phyloP scores from a whole-genome alignment of 2,888 invertebrate genomes.

The Entomobrya multifasciata region DNA sequence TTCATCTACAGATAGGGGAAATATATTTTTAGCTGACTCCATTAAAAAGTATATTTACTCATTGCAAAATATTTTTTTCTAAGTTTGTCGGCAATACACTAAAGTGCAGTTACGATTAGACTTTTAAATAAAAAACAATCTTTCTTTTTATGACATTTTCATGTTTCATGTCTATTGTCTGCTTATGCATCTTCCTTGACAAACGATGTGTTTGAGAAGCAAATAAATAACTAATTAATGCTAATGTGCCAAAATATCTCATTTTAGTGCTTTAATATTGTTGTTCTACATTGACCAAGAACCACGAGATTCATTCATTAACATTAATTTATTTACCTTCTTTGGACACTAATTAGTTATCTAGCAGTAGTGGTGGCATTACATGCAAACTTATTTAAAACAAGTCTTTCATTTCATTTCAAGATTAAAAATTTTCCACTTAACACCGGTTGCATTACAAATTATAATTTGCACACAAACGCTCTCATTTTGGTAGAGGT shows the following conservation, averaged over 20 bases:
- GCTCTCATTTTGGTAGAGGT: not conserved
- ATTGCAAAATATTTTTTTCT: no score
- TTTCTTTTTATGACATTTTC: not conserved
- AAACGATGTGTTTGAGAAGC: constrained; percentile 9
- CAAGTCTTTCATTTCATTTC: no score
- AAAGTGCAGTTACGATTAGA: not conserved
- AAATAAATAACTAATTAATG: constrained; percentile 4
- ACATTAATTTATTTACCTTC: not conserved
- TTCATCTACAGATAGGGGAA: no score
- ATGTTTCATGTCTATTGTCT: not conserved
- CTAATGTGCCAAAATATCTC: not conserved
- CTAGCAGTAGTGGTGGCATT: not conserved
- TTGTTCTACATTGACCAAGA: not conserved
- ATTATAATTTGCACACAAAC: constrained; percentile 31
- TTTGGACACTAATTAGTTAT: constrained; percentile 5
- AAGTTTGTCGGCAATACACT: no score
- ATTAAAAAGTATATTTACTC: no score
- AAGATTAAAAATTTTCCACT: constrained; percentile 29
- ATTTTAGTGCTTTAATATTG: not conserved
- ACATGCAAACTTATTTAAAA: not conserved
- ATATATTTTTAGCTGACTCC: no score
- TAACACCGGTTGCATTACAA: constrained; percentile 25
- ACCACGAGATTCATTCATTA: not conserved
- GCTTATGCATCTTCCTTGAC: not conserved
- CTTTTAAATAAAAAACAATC: not conserved